Percentiles rank a stretch among this genome's conserved stretches.
Conservation (phyloP, 1,140 invertebrate species). For the Aphidius ervi region DNA sequence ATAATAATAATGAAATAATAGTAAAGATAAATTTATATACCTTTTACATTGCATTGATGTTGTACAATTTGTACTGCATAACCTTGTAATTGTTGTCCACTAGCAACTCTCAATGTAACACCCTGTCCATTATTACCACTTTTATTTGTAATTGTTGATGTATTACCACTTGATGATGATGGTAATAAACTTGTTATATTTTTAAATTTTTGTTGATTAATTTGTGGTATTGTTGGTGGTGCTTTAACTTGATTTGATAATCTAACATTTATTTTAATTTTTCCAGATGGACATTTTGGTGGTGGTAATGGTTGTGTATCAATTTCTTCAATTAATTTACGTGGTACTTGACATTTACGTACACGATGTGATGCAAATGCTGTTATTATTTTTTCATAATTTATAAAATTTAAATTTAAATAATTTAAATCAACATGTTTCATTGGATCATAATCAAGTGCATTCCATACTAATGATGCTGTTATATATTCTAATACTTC, state of each 20-base stretch:
- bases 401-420: slow-evolving; percentile 68
- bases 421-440: slow-evolving; percentile 67
- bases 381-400: slow-evolving; percentile 68
- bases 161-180: slow-evolving; percentile 44
- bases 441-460: slow-evolving; percentile 75
- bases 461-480: slow-evolving; percentile 67
- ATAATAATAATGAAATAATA: slow-evolving; percentile 7
- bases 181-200: slow-evolving; percentile 42
- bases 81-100: slow-evolving; percentile 51
- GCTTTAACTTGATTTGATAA: slow-evolving; percentile 47
- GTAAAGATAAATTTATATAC: slow-evolving; percentile 30
- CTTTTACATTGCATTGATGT: slow-evolving; percentile 58
- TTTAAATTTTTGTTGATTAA: slow-evolving; percentile 39
- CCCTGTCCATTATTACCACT: slow-evolving; percentile 43
- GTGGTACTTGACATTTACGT: slow-evolving; percentile 67
- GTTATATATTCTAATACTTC: slow-evolving; percentile 68
- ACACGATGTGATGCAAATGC: slow-evolving; percentile 82
- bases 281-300: slow-evolving; percentile 66
- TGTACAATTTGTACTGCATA: slow-evolving; percentile 59
- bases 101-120: slow-evolving; percentile 51
- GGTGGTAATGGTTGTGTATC: slow-evolving; percentile 59
- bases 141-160: slow-evolving; percentile 48
- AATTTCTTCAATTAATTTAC: slow-evolving; percentile 73
- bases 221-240: slow-evolving; percentile 30
- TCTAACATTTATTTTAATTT: slow-evolving; percentile 57